A percentile compares a stretch with the other conserved stretches of the same genome.
phyloP scores from a whole-genome alignment of 1,140 invertebrate species.

The Vollenhovia emeryi region DNA sequence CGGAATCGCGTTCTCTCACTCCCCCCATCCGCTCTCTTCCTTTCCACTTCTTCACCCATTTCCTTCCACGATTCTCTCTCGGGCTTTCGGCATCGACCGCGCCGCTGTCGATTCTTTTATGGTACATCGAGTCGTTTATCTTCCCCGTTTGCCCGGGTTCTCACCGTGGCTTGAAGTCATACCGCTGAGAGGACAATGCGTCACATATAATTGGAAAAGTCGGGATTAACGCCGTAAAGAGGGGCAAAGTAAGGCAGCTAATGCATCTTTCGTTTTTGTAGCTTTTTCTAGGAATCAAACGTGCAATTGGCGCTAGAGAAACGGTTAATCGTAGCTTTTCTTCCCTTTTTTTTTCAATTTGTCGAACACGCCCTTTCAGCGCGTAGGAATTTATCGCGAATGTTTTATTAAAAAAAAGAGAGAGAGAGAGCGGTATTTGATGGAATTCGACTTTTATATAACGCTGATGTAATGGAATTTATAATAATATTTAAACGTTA shows the following conservation, averaged over 20 bases:
- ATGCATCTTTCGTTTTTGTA: neutral
- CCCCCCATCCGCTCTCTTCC: neutral
- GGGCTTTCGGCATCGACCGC: slow-evolving; percentile 52
- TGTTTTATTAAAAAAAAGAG: slow-evolving; percentile 42
- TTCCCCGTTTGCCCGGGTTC: slow-evolving; percentile 46
- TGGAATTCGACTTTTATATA: slow-evolving; percentile 35
- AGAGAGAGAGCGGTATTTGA: no score
- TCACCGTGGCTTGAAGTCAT: slow-evolving; percentile 53
- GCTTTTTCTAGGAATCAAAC: neutral
- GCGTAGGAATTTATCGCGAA: slow-evolving; percentile 1
- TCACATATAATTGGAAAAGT: slow-evolving; percentile 54
- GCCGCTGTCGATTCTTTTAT: slow-evolving; percentile 57
- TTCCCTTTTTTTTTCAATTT: neutral
- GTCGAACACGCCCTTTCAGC: neutral
- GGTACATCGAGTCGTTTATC: slow-evolving; percentile 61
- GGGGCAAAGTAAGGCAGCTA: neutral
- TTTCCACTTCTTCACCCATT: neutral
- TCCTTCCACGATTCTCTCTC: slow-evolving; percentile 11
- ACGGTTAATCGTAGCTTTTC: neutral
- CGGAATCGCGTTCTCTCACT: slow-evolving; percentile 46
- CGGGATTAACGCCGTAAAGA: slow-evolving; percentile 53
- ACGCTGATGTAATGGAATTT: slow-evolving; percentile 31
- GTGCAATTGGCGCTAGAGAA: neutral
- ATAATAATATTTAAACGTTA: slow-evolving; percentile 47
- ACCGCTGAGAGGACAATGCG: slow-evolving; percentile 33